Percentiles rank a stretch among this genome's conserved stretches.
phyloP scores from a whole-genome alignment of 2,888 invertebrate genomes.

The Lamproptera curius region DNA sequence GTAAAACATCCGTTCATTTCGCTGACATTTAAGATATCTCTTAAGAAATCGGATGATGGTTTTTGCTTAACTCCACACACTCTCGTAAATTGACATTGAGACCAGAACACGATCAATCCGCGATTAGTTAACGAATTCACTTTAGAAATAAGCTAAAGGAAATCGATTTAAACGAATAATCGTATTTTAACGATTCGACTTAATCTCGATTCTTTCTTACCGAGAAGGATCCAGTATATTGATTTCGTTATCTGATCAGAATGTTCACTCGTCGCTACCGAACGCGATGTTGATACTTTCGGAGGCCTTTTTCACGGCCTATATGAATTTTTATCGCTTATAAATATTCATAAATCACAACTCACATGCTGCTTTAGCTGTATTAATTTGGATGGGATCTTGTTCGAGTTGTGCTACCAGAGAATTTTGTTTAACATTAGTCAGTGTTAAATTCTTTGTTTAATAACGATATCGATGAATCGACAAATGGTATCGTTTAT shows the following conservation, averaged over 20 bases:
- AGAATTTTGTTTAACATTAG: no score
- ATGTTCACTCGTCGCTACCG: not conserved
- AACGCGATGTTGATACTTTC: conserved; percentile 5
- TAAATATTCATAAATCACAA: conserved; percentile 12
- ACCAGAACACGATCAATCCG: conserved; percentile 6
- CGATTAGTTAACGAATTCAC: conserved; percentile 9
- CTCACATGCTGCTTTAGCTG: not conserved
- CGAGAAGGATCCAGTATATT: conserved; percentile 13
- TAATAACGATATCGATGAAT: no score
- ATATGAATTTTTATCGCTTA: conserved; percentile 2
- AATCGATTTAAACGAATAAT: conserved; percentile 1
- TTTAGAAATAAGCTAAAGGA: no score
- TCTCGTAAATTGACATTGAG: conserved; percentile 1
- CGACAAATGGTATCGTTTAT: no score
- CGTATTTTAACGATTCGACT: conserved; percentile 13
- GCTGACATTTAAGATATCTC: conserved; percentile 7
- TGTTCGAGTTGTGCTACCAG: not conserved
- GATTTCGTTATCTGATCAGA: conserved; percentile 11
- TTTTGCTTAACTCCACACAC: not conserved
- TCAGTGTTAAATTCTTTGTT: no score
- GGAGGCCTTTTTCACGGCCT: not conserved
- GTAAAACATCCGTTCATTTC: not conserved
- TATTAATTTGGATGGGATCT: not conserved
- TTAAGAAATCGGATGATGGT: not conserved
- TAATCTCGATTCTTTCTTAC: conserved; percentile 12